Conservation (phyloP, 2,888 invertebrate genomes). For the Criorhina ranunculi region DNA sequence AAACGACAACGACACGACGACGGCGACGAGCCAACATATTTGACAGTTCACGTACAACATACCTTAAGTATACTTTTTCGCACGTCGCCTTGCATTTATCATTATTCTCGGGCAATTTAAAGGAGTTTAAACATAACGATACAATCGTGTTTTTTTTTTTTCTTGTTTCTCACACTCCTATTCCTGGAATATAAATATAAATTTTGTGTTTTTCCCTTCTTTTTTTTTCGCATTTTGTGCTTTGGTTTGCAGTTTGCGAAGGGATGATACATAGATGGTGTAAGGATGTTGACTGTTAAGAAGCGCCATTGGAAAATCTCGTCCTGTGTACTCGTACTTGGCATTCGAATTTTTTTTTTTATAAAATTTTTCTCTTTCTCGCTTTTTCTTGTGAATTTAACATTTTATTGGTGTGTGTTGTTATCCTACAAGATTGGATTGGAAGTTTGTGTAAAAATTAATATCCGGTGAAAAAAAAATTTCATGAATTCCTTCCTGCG, state of each 20-base stretch:
- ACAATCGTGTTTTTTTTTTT: conserved; percentile 15
- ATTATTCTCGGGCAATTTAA: conserved; percentile 72
- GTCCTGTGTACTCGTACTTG: conserved; percentile 65
- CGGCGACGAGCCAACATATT: conserved; percentile 42
- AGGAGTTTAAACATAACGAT: conserved; percentile 70
- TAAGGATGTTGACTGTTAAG: conserved; percentile 36
- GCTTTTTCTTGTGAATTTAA: conserved; percentile 14
- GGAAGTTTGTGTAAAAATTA: conserved; percentile 74
- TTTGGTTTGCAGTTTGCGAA: conserved; percentile 43
- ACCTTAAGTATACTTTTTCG: conserved; percentile 65
- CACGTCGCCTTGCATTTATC: conserved; percentile 75
- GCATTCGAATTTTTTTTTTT: conserved; percentile 34
- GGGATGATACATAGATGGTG: no score
- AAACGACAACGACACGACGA: conserved; percentile 3
- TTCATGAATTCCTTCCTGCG: conserved; percentile 54
- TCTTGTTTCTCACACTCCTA: conserved; percentile 3
- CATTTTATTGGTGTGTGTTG: conserved; percentile 34
- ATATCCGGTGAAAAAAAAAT: conserved; percentile 69
- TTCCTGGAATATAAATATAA: conserved; percentile 66
- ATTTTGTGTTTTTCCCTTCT: conserved; percentile 27
- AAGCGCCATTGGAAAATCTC: conserved; percentile 48
- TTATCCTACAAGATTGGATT: conserved; percentile 59
- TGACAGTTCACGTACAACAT: conserved; percentile 67
- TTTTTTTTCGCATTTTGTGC: conserved; percentile 2
- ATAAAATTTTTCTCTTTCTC: no score